Evolutionary conservation across 1,140 invertebrate genomes (phyloP), one percentile per base, ranked within the genome.

Genomic region (Tetraneura akinire): DNA sequence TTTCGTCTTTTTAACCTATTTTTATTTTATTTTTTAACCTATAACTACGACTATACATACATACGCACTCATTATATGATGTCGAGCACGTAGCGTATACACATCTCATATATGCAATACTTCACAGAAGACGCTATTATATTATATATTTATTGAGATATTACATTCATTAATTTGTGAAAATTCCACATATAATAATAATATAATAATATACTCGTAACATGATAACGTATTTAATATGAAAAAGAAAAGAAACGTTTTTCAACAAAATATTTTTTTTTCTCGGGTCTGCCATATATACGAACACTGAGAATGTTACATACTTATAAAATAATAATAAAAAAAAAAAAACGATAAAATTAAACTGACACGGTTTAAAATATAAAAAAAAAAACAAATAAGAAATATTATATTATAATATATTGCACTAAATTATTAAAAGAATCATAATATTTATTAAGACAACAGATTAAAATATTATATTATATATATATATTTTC

Each of bases 101-200:
- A n/a, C n/a, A n/a, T n/a, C n/a, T n/a, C n/a, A n/a, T n/a, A n/a
- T 51, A 5, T 51, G 14, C 51, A 6, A 37, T 18, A 62, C 57
- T 13, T 32, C 14, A 32, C 37, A 21, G 42, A 45, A 68, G 64
- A 45, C 6, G 45, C 26, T 71, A 71, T 51, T 49, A 49, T n/a
- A n/a, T n/a, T n/a, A n/a, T n/a, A n/a, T n/a, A n/a, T n/a, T n/a
- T n/a, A n/a, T n/a, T n/a, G 68, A 71, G 16, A 14, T 1, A 9
- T 21, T n/a, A n/a, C n/a, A 29, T 49, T 29, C 23, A 23, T 49
- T 51, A 71, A 71, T 51, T 45, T 9, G 47, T 71, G 16, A 51
- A 71, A 71, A 71, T 51, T 26, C 68, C 47, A 45, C 29, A 26
- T 16, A n/a, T 66, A n/a, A n/a, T n/a, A n/a, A n/a, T n/a, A n/a